Base-by-base conservation (phyloP, 2,888 invertebrate species). In the Acholoe squamosa region DNA sequence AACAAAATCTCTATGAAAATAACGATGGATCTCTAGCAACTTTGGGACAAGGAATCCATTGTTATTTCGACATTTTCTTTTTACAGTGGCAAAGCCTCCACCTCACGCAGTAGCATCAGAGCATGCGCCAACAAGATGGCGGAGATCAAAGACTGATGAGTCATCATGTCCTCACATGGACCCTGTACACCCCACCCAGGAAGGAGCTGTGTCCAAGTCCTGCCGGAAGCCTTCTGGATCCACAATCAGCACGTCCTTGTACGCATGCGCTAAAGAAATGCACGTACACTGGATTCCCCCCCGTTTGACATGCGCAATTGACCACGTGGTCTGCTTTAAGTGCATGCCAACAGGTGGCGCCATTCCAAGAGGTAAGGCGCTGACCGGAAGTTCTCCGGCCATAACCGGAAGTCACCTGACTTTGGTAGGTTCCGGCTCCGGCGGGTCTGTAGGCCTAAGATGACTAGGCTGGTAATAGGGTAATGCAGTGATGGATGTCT, bases 301-400 rank as follows among this genome's bases (percentile, higher is more conserved):
- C 25, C 71, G 61, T n/a, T 19, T 71, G 71, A 28, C 71, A n/a
- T 28, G 14, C 31, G 71, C 14, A 28, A 71, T 28, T 25, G 28
- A 25, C 25, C 71, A 71, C 71, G 71, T 71, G 71, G 31, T 28
- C 25, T 22, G 25, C 31, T 14, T 71, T 28, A 71, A n/a, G 14
- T 28, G 28, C 28, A 25, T 28, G 71, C 71, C 31, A 71, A 71
- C 71, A 71, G 71, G 71, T 71, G 71, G 71, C 71, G 71, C 71
- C 16, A 28, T 28, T 25, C 14, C 71, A 71, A 28, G 28, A 28
- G 28, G 0, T 3, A 28, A 25, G 28, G 28, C 25, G 14, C 71
- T 71, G 71, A 71, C 71, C 71, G 71, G 71, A 71, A 71, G 71
- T 71, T 3, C 19, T 28, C 31, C 25, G 22, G n/a, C n/a, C 61